Evolutionary conservation across 2,113 vertebrate species (phyloP).

Genomic region (Sceloporus tristichus): DNA sequence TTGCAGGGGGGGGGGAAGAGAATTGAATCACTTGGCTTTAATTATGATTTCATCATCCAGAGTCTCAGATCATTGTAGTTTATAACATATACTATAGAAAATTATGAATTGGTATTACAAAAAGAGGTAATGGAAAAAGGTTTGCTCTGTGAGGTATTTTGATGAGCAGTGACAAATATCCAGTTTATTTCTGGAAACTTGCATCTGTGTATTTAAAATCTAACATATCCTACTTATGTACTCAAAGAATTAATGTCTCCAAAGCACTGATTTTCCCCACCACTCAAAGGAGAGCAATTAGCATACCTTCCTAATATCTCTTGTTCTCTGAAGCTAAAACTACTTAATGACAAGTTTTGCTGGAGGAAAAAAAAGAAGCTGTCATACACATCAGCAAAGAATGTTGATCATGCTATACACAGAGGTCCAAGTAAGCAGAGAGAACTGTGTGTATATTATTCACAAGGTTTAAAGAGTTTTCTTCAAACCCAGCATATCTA

Average conservation of each 20-base stretch:
- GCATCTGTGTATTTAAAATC: neutral
- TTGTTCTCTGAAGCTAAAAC: neutral
- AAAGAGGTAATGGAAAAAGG: neutral
- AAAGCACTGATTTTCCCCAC: neutral
- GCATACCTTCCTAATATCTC: neutral
- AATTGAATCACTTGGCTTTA: neutral
- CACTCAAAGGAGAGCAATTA: neutral
- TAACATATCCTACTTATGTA: neutral
- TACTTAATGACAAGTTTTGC: neutral
- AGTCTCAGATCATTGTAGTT: neutral
- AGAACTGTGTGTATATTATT: too few species aligned
- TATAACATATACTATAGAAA: neutral
- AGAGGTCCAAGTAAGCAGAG: neutral
- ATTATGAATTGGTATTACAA: neutral
- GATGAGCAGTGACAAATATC: neutral
- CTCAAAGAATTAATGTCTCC: neutral
- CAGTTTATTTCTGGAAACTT: neutral
- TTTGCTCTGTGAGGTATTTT: neutral
- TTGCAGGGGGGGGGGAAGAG: too few species aligned
- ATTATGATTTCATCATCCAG: neutral
- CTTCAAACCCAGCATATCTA: neutral
- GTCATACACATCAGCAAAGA: neutral
- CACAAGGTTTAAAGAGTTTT: neutral
- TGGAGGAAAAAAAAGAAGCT: neutral
- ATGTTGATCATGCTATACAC: neutral